Evolutionary conservation across 2,113 vertebrate species (phyloP).

Genomic region (Tachuris rubrigastra): DNA sequence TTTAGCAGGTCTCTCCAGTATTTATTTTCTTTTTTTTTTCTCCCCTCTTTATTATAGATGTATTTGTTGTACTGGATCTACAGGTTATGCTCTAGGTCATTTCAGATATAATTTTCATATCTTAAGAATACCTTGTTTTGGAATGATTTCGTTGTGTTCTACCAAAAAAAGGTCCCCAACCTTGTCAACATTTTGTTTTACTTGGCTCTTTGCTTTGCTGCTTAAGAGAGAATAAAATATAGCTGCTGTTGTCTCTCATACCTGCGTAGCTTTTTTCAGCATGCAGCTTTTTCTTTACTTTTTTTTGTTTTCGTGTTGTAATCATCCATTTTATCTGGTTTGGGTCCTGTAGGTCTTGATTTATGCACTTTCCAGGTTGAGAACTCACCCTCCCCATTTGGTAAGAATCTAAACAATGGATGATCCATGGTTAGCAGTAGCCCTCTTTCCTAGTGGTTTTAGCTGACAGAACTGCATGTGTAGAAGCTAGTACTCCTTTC

Average conservation of each 20-base stretch:
- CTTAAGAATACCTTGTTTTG: neutral
- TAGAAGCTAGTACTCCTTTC: conserved; percentile 40
- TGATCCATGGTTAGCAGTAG: conserved; percentile 82
- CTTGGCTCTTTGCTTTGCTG: conserved; percentile 53
- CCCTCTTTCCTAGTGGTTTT: conserved; percentile 60
- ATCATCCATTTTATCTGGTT: conserved; percentile 92
- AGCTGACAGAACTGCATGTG: conserved; percentile 69
- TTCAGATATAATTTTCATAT: neutral
- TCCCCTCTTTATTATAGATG: neutral
- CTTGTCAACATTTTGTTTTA: conserved; percentile 18
- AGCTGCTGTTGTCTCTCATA: conserved; percentile 48
- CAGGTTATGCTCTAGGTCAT: neutral
- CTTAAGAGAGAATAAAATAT: conserved; percentile 4
- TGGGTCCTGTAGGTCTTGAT: conserved; percentile 99
- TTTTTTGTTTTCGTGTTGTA: conserved; percentile 74
- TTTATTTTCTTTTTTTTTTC: neutral
- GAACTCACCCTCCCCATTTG: conserved; percentile 89
- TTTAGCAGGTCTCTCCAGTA: neutral
- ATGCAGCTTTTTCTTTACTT: conserved; percentile 47
- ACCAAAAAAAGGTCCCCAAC: neutral
- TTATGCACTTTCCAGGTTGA: conserved; percentile 98
- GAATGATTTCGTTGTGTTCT: neutral
- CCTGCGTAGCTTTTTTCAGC: conserved; percentile 58
- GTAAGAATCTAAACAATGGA: conserved; percentile 87
- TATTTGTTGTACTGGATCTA: neutral